A percentile compares a stretch with the other conserved stretches of the same genome.
These are phyloP conservation scores for Ptychoptera contaminata DNA, from an alignment of 2,888 invertebrate genomes.

Conservation along the genomic window DNA sequence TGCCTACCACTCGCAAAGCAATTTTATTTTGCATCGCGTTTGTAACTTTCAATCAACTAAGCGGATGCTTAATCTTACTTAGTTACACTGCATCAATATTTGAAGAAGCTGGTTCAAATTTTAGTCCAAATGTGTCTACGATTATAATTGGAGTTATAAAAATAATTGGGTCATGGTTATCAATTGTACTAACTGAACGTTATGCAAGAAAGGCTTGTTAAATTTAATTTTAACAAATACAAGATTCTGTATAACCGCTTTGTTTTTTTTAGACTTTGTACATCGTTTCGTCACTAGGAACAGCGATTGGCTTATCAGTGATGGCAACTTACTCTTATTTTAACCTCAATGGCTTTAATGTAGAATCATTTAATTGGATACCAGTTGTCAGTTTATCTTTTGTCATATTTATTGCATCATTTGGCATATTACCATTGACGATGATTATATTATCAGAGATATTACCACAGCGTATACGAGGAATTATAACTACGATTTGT, in stretches of 20 bases:
- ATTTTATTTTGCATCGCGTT: conserved; percentile 21
- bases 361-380: conserved; percentile 18
- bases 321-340: conserved; percentile 20
- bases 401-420: conserved; percentile 19
- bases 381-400: conserved; percentile 21
- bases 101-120: conserved; percentile 21
- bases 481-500: conserved; percentile 18
- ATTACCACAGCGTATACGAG: conserved; percentile 23
- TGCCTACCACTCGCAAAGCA: conserved; percentile 18
- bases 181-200: conserved; percentile 21
- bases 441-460: conserved; percentile 24
- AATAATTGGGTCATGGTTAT: conserved; percentile 20
- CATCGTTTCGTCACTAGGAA: neutral
- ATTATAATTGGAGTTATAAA: conserved; percentile 22
- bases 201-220: conserved; percentile 19
- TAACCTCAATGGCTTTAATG: conserved; percentile 10
- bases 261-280: too few species aligned
- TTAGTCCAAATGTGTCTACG: conserved; percentile 17
- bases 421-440: conserved; percentile 22
- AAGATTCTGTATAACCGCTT: too few species aligned
- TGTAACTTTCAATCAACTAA: conserved; percentile 22
- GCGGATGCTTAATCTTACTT: conserved; percentile 26
- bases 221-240: too few species aligned
- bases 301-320: conserved; percentile 6
- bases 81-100: conserved; percentile 27